Evolutionary conservation across 2,113 vertebrate genomes (phyloP).

Genomic region (Anoplopoma fimbria): DNA sequence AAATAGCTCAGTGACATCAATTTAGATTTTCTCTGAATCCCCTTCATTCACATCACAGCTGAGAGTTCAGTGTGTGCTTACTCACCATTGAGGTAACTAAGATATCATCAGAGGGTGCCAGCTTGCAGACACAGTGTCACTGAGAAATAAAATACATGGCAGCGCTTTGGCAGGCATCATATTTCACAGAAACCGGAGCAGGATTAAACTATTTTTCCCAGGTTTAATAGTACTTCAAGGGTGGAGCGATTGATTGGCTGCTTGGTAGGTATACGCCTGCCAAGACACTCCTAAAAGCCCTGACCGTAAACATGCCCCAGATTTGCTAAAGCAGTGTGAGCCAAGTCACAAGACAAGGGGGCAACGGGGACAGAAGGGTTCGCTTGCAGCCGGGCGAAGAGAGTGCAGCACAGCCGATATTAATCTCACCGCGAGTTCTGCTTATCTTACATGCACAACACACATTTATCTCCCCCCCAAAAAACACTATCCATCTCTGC

Average conservation of each 20-base stretch:
- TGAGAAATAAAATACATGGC: conserved; percentile 43
- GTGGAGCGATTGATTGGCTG: conserved; percentile 61
- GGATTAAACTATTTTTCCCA: conserved; percentile 28
- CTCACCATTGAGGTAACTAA: conserved; percentile 48
- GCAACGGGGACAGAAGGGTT: conserved; percentile 66
- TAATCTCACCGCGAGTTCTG: conserved; percentile 39
- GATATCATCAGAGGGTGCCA: conserved; percentile 44
- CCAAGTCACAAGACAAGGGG: conserved; percentile 72
- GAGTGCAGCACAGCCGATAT: conserved; percentile 44
- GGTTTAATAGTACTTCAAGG: conserved; percentile 56
- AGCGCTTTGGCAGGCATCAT: conserved; percentile 49
- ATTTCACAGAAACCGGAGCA: conserved; percentile 36
- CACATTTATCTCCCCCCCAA: neutral
- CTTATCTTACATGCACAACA: conserved; percentile 55
- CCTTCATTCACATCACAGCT: conserved; percentile 31
- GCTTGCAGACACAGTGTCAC: conserved; percentile 32
- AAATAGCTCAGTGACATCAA: conserved; percentile 16
- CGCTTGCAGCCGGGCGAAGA: conserved; percentile 27
- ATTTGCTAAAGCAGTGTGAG: conserved; percentile 71
- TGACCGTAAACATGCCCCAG: conserved; percentile 74
- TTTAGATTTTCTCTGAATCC: conserved; percentile 5
- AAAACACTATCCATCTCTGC: conserved; percentile 15
- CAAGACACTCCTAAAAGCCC: conserved; percentile 60
- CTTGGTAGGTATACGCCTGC: conserved; percentile 45
- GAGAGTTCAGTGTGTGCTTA: conserved; percentile 20